phyloP scores from a whole-genome alignment of 2,113 vertebrate species.

The Psittacus erithacus region DNA sequence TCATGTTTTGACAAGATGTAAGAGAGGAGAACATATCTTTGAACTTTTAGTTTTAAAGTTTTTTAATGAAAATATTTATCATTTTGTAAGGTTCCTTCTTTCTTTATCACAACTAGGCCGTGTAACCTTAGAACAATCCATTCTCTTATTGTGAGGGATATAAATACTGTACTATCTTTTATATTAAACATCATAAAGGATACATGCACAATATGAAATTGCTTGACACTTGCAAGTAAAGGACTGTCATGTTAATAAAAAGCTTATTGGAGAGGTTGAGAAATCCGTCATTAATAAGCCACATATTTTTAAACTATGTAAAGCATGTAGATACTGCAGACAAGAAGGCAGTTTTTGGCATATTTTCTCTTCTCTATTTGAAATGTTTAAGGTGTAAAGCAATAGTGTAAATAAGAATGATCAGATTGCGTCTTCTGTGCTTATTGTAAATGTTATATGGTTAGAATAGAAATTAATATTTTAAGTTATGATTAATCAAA shows the following conservation, averaged over 20 bases:
- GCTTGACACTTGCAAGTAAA: conserved; percentile 64
- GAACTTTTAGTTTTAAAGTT: conserved; percentile 87
- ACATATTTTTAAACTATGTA: conserved; percentile 78
- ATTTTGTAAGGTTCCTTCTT: conserved; percentile 80
- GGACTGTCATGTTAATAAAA: conserved; percentile 74
- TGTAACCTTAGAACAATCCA: conserved; percentile 80
- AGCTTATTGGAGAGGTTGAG: conserved; percentile 69
- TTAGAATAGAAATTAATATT: background rate
- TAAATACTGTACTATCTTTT: conserved; percentile 79
- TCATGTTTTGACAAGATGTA: conserved; percentile 94
- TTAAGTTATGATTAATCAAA: background rate
- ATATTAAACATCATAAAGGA: conserved; percentile 75
- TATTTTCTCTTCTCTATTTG: conserved; percentile 59
- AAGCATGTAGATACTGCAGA: conserved; percentile 71
- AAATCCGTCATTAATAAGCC: conserved; percentile 76
- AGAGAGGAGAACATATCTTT: conserved; percentile 78
- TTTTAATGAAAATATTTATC: conserved; percentile 88
- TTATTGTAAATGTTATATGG: background rate
- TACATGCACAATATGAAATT: background rate
- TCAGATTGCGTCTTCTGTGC: background rate
- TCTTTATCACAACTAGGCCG: conserved; percentile 75
- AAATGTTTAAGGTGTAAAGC: conserved; percentile 32
- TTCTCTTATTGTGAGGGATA: conserved; percentile 75
- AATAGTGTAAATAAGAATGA: conserved; percentile 8
- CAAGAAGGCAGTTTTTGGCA: conserved; percentile 50